These are phyloP conservation scores for Melolontha melolontha DNA, from an alignment of 2,888 invertebrate species.

Conservation along the genomic window DNA sequence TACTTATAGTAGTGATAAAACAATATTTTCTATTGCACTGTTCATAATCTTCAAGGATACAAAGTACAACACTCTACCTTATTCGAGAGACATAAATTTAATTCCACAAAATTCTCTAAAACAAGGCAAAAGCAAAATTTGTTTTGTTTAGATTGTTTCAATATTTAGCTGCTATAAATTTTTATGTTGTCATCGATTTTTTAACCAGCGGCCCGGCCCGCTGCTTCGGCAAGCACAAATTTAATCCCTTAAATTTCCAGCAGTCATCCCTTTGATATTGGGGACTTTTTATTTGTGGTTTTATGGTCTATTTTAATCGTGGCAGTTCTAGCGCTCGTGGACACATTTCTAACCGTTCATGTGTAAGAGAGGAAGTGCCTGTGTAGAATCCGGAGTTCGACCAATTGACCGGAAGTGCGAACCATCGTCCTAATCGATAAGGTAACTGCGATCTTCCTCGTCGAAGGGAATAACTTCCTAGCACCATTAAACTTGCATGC, in stretches of 20 bases:
- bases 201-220: neutral
- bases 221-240: conserved; percentile 6
- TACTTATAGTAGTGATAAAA: no score
- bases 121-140: no score
- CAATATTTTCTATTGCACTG: no score
- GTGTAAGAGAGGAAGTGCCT: no score
- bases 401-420: conserved; percentile 59
- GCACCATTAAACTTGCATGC: conserved; percentile 17
- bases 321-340: neutral
- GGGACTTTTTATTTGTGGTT: neutral
- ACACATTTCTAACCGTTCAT: neutral
- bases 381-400: conserved; percentile 31
- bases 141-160: no score
- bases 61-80: no score
- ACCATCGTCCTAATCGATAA: conserved; percentile 58
- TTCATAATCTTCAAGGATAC: no score
- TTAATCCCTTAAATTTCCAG: conserved; percentile 8
- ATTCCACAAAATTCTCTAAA: no score
- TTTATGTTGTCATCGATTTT: no score
- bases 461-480: conserved; percentile 44
- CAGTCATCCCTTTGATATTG: neutral
- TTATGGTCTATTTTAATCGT: conserved; percentile 2
- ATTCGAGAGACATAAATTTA: no score
- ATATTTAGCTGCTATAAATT: no score
- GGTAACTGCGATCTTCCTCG: conserved; percentile 54